phyloP scores from a whole-genome alignment of 2,113 vertebrate genomes.

The Oostethus manadensis region DNA sequence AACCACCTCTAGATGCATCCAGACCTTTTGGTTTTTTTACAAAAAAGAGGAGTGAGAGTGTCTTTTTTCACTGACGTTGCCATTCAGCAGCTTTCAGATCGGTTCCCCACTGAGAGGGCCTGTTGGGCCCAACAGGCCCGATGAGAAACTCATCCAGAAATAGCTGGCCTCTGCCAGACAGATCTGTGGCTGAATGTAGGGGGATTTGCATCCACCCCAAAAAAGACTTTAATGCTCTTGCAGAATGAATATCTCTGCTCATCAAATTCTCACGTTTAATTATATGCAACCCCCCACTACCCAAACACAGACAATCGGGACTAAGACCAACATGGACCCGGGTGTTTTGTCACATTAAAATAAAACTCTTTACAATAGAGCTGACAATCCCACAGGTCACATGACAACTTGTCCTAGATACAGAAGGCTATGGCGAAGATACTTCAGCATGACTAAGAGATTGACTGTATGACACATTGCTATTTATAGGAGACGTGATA shows the following conservation, averaged over 20 bases:
- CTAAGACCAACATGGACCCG: slow-evolving; percentile 22
- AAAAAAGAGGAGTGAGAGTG: slow-evolving; percentile 25
- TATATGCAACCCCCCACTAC: slow-evolving; percentile 18
- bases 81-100: slow-evolving; percentile 45
- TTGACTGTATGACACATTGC: slow-evolving; percentile 19
- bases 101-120: slow-evolving; percentile 45
- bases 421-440: slow-evolving; percentile 26
- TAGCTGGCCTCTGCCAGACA: slow-evolving; percentile 56
- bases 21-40: slow-evolving; percentile 5
- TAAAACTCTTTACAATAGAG: slow-evolving; percentile 30
- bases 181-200: slow-evolving; percentile 49
- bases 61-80: slow-evolving; percentile 51
- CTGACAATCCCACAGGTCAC: slow-evolving; percentile 34
- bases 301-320: slow-evolving; percentile 28
- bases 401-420: slow-evolving; percentile 37
- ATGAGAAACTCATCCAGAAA: slow-evolving; percentile 50
- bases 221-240: slow-evolving; percentile 57
- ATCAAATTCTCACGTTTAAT: slow-evolving; percentile 57
- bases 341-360: slow-evolving; percentile 29
- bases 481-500: slow-evolving; percentile 52
- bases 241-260: slow-evolving; percentile 60
- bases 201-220: slow-evolving; percentile 55
- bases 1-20: slow-evolving; percentile 1
- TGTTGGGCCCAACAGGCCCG: slow-evolving; percentile 43
- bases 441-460: slow-evolving; percentile 26